Evolutionary conservation across 1,140 invertebrate species (phyloP).

Genomic region (Muscidifurax raptorellus): DNA sequence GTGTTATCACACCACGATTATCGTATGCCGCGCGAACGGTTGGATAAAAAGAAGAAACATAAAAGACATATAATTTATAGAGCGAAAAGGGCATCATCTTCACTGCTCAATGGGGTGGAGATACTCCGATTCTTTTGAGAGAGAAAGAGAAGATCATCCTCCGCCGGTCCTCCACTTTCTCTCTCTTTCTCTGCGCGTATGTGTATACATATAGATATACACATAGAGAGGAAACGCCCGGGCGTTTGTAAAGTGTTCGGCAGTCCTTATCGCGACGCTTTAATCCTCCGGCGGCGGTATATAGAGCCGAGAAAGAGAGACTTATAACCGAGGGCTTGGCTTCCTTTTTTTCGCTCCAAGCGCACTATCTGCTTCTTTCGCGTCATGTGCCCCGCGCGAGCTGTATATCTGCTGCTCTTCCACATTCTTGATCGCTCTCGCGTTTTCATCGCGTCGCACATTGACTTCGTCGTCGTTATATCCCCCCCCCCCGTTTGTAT

Average conservation of each 20-base stretch:
- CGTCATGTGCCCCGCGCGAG: neutral
- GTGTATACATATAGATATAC: neutral
- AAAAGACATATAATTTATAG: too few species aligned
- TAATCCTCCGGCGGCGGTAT: slow-evolving; percentile 15
- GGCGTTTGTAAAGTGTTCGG: slow-evolving; percentile 32
- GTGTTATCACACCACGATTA: neutral
- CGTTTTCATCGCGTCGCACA: neutral
- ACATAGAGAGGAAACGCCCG: neutral
- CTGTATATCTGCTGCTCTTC: neutral
- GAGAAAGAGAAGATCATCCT: neutral
- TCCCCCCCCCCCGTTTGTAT: neutral
- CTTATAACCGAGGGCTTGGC: slow-evolving; percentile 8
- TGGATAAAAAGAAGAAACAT: neutral
- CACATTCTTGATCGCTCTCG: neutral
- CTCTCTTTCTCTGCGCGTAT: neutral
- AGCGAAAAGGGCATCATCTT: neutral
- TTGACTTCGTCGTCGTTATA: neutral
- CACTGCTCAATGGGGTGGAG: slow-evolving; percentile 2
- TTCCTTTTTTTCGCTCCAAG: neutral
- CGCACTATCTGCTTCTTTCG: too few species aligned
- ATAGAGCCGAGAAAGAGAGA: slow-evolving; percentile 10
- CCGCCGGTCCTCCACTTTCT: neutral
- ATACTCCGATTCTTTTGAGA: slow-evolving; percentile 20
- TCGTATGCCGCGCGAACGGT: neutral
- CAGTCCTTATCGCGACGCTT: slow-evolving; percentile 20